phyloP scores from a whole-genome alignment of 2,113 vertebrate genomes.

The Microcebus ravelobensis region DNA sequence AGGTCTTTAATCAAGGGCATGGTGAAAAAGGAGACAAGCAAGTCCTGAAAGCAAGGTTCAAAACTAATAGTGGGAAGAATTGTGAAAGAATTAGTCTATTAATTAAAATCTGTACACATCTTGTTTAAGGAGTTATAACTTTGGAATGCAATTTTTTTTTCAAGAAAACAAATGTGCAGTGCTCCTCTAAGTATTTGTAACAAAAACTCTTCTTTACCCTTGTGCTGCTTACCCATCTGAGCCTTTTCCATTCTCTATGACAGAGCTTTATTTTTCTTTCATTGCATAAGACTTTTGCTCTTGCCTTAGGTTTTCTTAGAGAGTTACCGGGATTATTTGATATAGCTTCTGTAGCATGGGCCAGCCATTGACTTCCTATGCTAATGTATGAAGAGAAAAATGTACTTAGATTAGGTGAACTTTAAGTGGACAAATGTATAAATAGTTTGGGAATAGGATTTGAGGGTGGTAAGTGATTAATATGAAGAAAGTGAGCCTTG shows the following conservation, averaged over 20 bases:
- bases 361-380: background rate
- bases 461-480: background rate
- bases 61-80: background rate
- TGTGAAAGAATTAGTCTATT: background rate
- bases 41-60: background rate
- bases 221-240: background rate
- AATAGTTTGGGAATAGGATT: background rate
- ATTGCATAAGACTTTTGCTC: background rate
- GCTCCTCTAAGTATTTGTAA: constrained; percentile 8
- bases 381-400: background rate
- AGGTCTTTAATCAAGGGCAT: background rate
- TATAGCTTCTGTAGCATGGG: background rate
- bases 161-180: background rate
- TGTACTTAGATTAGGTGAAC: background rate
- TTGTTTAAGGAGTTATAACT: background rate
- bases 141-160: constrained; percentile 7
- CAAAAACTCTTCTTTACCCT: constrained; percentile 32
- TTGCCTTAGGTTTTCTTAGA: background rate
- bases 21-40: background rate
- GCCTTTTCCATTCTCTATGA: background rate
- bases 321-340: constrained; percentile 1
- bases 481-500: background rate
- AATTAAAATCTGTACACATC: background rate
- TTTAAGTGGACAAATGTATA: constrained; percentile 30
- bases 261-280: background rate